Conservation (phyloP, 2,888 invertebrate genomes). For the Dichetophora obliterata region DNA sequence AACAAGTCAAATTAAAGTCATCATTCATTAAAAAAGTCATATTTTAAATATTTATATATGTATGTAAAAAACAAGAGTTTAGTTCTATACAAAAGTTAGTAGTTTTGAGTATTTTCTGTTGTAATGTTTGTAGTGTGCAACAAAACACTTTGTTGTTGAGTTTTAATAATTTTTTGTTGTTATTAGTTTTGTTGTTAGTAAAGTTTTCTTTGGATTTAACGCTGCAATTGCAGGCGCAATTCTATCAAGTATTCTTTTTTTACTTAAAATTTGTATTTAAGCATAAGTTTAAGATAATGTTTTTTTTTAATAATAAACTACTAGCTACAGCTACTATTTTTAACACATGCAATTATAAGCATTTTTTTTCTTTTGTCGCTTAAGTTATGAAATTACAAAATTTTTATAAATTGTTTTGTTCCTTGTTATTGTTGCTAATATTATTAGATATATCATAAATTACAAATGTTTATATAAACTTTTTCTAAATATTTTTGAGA, state of each 20-base stretch:
- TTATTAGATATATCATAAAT: constrained; percentile 26
- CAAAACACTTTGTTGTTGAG: too few species aligned
- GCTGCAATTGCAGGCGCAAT: neutral
- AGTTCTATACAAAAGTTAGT: neutral
- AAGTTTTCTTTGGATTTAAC: constrained; percentile 8
- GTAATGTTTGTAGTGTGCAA: neutral
- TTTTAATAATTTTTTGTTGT: too few species aligned
- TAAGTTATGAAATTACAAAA: constrained; percentile 37
- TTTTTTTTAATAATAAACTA: neutral
- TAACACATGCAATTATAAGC: too few species aligned
- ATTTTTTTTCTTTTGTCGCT: neutral
- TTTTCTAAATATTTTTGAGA: neutral
- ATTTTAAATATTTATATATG: neutral
- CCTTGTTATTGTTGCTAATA: neutral
- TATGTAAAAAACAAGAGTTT: neutral
- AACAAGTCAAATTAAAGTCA: neutral
- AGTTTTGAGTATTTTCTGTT: neutral
- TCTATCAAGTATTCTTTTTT: neutral
- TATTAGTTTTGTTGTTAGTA: neutral
- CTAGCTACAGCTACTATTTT: neutral
- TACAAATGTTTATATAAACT: constrained; percentile 11
- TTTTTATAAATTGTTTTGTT: constrained; percentile 41
- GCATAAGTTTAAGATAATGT: neutral
- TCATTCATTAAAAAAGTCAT: neutral
- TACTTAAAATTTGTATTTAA: neutral